Evolutionary conservation across 2,888 invertebrate species (phyloP).

Genomic region (Lymantria dispar): DNA sequence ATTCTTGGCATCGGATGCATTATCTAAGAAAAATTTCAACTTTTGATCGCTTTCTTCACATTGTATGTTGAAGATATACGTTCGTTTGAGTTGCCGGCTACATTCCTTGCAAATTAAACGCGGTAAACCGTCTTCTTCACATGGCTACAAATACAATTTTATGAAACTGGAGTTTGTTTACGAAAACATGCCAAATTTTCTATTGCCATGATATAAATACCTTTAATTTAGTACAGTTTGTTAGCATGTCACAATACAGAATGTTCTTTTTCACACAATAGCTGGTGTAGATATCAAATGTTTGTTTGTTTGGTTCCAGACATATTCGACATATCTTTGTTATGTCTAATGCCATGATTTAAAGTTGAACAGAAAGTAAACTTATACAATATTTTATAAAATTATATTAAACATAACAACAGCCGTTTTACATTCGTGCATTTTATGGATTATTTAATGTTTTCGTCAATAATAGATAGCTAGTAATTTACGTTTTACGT

Average conservation of each 20-base stretch:
- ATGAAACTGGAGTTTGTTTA: neutral
- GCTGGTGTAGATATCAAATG: slow-evolving; percentile 63
- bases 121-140: slow-evolving; percentile 60
- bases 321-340: slow-evolving; percentile 66
- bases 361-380: neutral
- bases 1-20: slow-evolving; percentile 1
- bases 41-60: slow-evolving; percentile 64
- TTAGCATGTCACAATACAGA: slow-evolving; percentile 63
- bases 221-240: slow-evolving; percentile 63
- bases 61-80: slow-evolving; percentile 59
- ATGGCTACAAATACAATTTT: slow-evolving; percentile 44
- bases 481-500: no score
- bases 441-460: no score
- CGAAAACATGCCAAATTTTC: neutral
- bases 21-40: slow-evolving; percentile 41
- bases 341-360: slow-evolving; percentile 49
- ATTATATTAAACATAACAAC: no score
- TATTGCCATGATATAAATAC: slow-evolving; percentile 33
- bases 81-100: slow-evolving; percentile 56
- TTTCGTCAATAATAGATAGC: no score
- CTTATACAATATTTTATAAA: no score
- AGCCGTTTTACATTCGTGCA: no score
- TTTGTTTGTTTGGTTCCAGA: slow-evolving; percentile 51
- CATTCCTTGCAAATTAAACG: slow-evolving; percentile 69
- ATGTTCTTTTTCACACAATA: slow-evolving; percentile 58